phyloP scores from a whole-genome alignment of 2,888 invertebrate genomes.

The Dicyrtoma fusca region DNA sequence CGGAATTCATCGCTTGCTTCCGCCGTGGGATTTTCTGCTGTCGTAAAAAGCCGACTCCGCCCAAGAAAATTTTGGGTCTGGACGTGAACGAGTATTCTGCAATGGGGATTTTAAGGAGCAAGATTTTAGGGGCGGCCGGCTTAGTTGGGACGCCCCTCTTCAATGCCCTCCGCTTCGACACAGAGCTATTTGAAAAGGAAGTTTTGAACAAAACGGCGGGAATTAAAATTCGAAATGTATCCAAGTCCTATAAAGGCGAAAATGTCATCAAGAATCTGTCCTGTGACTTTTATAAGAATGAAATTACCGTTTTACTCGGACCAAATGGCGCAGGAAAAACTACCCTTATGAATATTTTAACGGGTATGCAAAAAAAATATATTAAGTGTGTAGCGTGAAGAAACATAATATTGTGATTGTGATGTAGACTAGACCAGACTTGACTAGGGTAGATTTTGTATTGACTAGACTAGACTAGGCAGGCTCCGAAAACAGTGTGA shows the following conservation, averaged over 20 bases:
- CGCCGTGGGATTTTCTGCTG: constrained; percentile 5
- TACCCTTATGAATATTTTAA: constrained; percentile 30
- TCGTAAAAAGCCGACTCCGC: neutral
- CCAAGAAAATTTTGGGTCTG: constrained; percentile 7
- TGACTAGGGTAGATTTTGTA: no score
- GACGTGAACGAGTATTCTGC: constrained; percentile 29
- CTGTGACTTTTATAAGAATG: constrained; percentile 40
- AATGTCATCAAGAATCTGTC: constrained; percentile 19
- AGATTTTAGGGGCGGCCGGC: constrained; percentile 21
- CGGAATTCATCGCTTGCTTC: constrained; percentile 17
- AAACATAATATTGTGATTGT: no score
- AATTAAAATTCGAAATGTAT: constrained; percentile 34
- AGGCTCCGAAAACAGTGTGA: no score
- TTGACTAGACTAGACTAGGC: no score
- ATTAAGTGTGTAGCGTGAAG: no score
- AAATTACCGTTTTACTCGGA: constrained; percentile 38
- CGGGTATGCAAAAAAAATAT: constrained; percentile 24
- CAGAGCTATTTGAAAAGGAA: constrained; percentile 28
- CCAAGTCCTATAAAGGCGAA: constrained; percentile 33
- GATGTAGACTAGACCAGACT: no score
- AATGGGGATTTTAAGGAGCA: constrained; percentile 18
- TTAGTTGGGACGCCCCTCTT: constrained; percentile 11
- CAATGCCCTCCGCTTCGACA: constrained; percentile 11
- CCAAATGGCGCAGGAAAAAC: constrained; percentile 36
- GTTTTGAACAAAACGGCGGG: constrained; percentile 27